Evolutionary conservation across 2,888 invertebrate species (phyloP).

Genomic region (Agapostemon virescens): DNA sequence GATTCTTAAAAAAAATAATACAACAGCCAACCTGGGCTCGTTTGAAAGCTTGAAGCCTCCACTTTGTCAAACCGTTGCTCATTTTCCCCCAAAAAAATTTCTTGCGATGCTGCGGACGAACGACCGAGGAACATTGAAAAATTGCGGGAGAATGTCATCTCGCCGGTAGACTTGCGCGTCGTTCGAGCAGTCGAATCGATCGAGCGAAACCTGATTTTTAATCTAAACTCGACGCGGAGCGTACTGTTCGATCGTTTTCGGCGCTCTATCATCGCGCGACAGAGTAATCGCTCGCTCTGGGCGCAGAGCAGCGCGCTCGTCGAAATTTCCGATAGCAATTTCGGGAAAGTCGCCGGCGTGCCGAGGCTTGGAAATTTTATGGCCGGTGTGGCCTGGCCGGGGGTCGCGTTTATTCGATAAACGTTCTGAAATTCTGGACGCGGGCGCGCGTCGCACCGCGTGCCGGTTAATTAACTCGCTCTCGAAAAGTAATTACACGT

Average conservation of each 20-base stretch:
- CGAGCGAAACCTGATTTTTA: background rate
- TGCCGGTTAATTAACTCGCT: constrained; percentile 18
- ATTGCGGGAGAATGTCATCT: background rate
- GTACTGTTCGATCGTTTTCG: background rate
- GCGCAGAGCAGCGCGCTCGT: background rate
- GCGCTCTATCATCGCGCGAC: background rate
- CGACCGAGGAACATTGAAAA: too few relatives aligned
- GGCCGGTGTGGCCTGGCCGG: background rate
- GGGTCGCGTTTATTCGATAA: background rate
- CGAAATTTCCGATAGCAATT: constrained; percentile 4
- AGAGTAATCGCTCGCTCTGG: background rate
- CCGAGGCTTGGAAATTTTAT: background rate
- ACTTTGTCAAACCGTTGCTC: background rate
- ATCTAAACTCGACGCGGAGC: background rate
- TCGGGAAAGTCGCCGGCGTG: background rate
- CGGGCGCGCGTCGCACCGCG: background rate
- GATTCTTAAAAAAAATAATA: too few relatives aligned
- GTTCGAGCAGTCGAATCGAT: background rate
- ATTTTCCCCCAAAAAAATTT: too few relatives aligned
- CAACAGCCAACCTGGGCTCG: too few relatives aligned
- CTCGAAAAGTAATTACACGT: constrained; percentile 18
- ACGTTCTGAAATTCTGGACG: background rate
- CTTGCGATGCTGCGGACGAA: too few relatives aligned
- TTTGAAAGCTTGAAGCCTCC: too few relatives aligned
- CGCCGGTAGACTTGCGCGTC: background rate